phyloP scores from a whole-genome alignment of 2,888 invertebrate species.

The Monoplex corrugatus region DNA sequence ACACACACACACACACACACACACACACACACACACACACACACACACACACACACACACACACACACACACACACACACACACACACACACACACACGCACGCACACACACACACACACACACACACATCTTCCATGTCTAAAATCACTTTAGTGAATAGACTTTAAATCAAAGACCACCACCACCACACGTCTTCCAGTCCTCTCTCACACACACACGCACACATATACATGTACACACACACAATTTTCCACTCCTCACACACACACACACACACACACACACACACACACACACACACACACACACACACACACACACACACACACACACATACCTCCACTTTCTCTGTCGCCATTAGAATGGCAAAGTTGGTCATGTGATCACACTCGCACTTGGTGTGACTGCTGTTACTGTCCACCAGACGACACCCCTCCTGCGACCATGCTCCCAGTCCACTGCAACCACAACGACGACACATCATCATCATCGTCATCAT shows the following conservation, averaged over 20 bases:
- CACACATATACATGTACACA: too few species aligned
- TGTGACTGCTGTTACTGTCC: slow-evolving; percentile 69
- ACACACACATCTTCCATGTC: not conserved
- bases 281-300: not conserved
- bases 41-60: slow-evolving; percentile 9
- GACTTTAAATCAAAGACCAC: too few species aligned
- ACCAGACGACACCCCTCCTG: slow-evolving; percentile 69
- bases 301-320: not conserved
- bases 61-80: slow-evolving; percentile 6
- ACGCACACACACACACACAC: slow-evolving; percentile 7
- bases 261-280: not conserved
- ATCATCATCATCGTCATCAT: not conserved
- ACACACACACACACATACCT: slow-evolving; percentile 61
- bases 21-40: not conserved
- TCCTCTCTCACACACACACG: too few species aligned
- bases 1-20: not conserved
- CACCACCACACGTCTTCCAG: too few species aligned
- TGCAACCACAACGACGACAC: not conserved
- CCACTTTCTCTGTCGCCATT: slow-evolving; percentile 77
- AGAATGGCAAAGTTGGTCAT: slow-evolving; percentile 81
- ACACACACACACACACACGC: slow-evolving; percentile 18
- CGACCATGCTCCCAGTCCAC: slow-evolving; percentile 66
- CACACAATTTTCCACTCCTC: too few species aligned
- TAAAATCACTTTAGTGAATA: too few species aligned
- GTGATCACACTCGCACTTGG: slow-evolving; percentile 79